A percentile compares a stretch with the other conserved stretches of the same genome.
phyloP scores from a whole-genome alignment of 1,140 invertebrate species.

The Drosophila eugracilis region DNA sequence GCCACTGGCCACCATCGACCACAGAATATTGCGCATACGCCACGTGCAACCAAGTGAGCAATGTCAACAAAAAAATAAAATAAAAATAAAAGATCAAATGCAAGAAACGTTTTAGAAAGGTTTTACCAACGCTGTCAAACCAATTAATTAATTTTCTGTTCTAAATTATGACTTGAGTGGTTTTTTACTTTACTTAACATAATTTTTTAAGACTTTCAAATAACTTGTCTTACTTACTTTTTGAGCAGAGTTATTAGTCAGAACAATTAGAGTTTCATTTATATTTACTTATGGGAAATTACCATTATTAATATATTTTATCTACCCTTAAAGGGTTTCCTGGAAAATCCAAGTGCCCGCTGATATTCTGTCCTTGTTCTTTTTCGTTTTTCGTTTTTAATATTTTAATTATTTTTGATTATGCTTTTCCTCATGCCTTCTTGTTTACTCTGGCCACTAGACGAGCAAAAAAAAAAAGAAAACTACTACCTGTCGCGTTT shows the following conservation, averaged over 20 bases:
- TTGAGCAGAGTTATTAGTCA: too few relatives aligned
- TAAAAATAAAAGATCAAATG: not conserved
- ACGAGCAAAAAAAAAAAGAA: too few relatives aligned
- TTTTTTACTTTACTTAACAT: not conserved
- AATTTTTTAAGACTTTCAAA: not conserved
- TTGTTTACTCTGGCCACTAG: conserved; percentile 2
- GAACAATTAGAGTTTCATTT: too few relatives aligned
- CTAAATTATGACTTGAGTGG: conserved; percentile 4
- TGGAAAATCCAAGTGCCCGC: too few relatives aligned
- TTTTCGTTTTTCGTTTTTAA: not conserved
- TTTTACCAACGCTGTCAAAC: conserved; percentile 17
- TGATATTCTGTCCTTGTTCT: not conserved
- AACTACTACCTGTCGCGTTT: conserved; percentile 31
- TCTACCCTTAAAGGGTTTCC: too few relatives aligned
- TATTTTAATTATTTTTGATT: conserved; percentile 9
- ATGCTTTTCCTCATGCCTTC: conserved; percentile 9
- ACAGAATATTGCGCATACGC: conserved; percentile 45
- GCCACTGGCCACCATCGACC: conserved; percentile 2
- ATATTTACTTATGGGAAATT: too few relatives aligned
- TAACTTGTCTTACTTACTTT: not conserved
- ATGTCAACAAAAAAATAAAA: conserved; percentile 11
- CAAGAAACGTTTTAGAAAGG: conserved; percentile 38
- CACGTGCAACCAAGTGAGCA: conserved; percentile 34
- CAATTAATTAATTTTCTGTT: conserved; percentile 14
- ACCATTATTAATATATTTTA: too few relatives aligned